phyloP scores from a whole-genome alignment of 2,888 invertebrate genomes.

The Protophormia terraenovae region DNA sequence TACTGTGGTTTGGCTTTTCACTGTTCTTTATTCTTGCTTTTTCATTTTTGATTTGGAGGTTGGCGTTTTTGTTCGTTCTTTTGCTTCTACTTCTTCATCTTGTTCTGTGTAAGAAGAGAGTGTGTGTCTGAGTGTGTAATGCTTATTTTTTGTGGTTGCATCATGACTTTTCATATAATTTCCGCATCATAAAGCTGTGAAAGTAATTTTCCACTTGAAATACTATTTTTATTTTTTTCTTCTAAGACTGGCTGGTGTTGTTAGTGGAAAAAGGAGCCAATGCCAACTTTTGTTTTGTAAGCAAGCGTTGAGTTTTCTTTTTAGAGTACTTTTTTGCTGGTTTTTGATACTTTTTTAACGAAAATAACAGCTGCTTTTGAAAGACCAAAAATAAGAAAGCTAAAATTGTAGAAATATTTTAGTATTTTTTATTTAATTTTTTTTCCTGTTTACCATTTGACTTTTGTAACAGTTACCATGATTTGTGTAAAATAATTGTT shows the following conservation, averaged over 20 bases:
- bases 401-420: slow-evolving; percentile 2
- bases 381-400: slow-evolving; percentile 24
- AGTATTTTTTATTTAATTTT: not conserved
- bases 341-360: not conserved
- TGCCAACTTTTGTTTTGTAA: slow-evolving; percentile 43
- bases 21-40: slow-evolving; percentile 16
- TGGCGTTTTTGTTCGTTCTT: slow-evolving; percentile 8
- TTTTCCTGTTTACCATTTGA: not conserved
- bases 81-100: slow-evolving; percentile 2
- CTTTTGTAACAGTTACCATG: not conserved
- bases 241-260: slow-evolving; percentile 12
- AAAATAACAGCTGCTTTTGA: slow-evolving; percentile 48
- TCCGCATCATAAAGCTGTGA: slow-evolving; percentile 80
- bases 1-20: slow-evolving; percentile 27
- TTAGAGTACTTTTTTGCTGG: not conserved
- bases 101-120: not conserved
- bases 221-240: slow-evolving; percentile 53
- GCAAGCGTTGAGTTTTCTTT: slow-evolving; percentile 20
- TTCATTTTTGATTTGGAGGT: slow-evolving; percentile 26
- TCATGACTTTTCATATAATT: slow-evolving; percentile 80
- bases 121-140: not conserved
- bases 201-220: slow-evolving; percentile 81
- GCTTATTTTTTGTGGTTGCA: slow-evolving; percentile 57
- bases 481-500: slow-evolving; percentile 29
- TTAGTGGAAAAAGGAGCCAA: slow-evolving; percentile 18